These are phyloP conservation scores for Serinus canaria DNA, from an alignment of 2,113 vertebrate genomes.

Conservation along the genomic window DNA sequence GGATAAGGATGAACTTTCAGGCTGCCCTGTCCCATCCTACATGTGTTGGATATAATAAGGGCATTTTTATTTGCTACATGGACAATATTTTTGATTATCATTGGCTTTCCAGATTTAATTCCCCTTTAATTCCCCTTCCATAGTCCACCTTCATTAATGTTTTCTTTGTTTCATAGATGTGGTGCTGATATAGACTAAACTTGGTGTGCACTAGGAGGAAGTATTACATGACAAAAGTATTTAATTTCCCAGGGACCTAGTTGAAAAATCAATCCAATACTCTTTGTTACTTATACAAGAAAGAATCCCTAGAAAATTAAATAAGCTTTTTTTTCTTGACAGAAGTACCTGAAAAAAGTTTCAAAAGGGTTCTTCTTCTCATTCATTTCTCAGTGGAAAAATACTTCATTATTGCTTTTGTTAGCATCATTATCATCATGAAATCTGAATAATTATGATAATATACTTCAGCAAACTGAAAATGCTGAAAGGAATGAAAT, in stretches of 20 bases:
- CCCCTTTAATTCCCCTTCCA: not conserved
- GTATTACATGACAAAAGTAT: conserved; percentile 24
- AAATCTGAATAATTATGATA: not conserved
- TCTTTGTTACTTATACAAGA: not conserved
- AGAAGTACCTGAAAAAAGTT: not conserved
- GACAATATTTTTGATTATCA: not conserved
- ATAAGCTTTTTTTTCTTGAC: not conserved
- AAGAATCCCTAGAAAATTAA: conserved; percentile 16
- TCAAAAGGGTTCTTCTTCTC: not conserved
- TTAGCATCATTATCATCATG: not conserved
- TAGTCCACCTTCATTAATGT: not conserved
- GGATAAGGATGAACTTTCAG: not conserved
- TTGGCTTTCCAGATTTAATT: not conserved
- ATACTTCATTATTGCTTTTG: not conserved
- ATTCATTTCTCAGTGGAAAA: not conserved
- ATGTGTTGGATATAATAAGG: not conserved
- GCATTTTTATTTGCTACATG: not conserved
- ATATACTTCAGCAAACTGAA: not conserved
- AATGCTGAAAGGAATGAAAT: not conserved
- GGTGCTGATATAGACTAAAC: not conserved
- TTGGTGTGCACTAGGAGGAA: not conserved
- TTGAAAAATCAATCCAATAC: conserved; percentile 14
- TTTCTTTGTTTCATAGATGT: not conserved
- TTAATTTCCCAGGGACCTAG: not conserved
- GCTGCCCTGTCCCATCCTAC: not conserved